phyloP scores from a whole-genome alignment of 2,888 invertebrate genomes.

The Leptopterna dolabrata region DNA sequence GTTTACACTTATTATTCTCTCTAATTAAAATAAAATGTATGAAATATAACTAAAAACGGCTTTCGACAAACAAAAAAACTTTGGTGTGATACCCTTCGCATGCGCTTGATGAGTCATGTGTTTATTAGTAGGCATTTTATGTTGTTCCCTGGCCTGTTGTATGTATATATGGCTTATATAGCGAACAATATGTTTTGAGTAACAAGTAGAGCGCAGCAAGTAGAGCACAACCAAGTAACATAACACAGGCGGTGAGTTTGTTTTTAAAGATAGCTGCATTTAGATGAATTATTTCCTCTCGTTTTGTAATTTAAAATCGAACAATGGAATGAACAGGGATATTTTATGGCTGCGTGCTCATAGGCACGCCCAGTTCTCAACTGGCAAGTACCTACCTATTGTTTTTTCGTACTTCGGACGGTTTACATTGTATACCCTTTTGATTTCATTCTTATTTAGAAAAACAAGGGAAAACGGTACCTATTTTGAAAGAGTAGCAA shows the following conservation, averaged over 20 bases:
- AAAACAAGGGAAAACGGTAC: background rate
- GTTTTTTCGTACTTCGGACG: background rate
- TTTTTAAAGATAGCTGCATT: background rate
- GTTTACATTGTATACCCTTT: too few relatives aligned
- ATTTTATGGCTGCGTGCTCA: background rate
- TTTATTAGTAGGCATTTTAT: background rate
- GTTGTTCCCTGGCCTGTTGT: background rate
- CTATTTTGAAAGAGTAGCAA: background rate
- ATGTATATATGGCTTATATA: background rate
- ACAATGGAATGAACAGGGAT: background rate
- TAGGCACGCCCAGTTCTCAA: background rate
- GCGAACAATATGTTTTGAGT: background rate
- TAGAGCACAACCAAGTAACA: conserved; percentile 1
- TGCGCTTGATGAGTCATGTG: conserved; percentile 1
- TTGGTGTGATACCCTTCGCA: background rate
- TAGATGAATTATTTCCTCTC: background rate
- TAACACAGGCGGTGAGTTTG: background rate
- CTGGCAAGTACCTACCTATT: background rate
- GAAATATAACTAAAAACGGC: background rate
- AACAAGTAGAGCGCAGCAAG: background rate
- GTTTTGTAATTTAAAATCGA: background rate
- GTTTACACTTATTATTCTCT: conserved; percentile 27
- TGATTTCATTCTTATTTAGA: background rate
- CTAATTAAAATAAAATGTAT: background rate
- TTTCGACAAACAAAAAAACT: background rate